These are phyloP conservation scores for Hydrochoerus hydrochaeris DNA, from an alignment of 2,113 vertebrate genomes.

Conservation along the genomic window DNA sequence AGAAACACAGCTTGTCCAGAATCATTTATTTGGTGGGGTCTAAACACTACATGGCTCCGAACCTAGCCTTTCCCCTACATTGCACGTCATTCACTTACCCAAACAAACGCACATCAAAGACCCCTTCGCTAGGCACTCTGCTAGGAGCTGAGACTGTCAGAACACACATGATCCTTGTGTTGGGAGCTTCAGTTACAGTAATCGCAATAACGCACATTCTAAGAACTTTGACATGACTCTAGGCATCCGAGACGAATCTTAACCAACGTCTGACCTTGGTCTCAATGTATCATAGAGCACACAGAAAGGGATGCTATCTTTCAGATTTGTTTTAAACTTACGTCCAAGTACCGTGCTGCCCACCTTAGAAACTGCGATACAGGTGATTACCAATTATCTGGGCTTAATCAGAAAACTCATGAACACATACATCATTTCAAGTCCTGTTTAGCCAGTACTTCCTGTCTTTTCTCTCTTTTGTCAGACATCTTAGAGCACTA, in stretches of 20 bases:
- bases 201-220: neutral
- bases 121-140: neutral
- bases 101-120: neutral
- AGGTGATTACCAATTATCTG: neutral
- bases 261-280: neutral
- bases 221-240: neutral
- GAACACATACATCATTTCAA: neutral
- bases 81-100: neutral
- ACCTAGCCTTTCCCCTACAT: neutral
- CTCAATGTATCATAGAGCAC: neutral
- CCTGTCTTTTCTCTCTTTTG: neutral
- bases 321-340: conserved; percentile 20
- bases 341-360: neutral
- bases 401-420: neutral
- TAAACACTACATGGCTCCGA: neutral
- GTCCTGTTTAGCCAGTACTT: neutral
- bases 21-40: neutral
- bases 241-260: neutral
- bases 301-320: neutral
- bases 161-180: neutral
- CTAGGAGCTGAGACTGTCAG: neutral
- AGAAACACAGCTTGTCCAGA: neutral
- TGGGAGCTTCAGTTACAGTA: neutral
- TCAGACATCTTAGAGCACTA: neutral
- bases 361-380: neutral